Conservation (phyloP, 2,113 vertebrate species). For the Galeopterus variegatus region DNA sequence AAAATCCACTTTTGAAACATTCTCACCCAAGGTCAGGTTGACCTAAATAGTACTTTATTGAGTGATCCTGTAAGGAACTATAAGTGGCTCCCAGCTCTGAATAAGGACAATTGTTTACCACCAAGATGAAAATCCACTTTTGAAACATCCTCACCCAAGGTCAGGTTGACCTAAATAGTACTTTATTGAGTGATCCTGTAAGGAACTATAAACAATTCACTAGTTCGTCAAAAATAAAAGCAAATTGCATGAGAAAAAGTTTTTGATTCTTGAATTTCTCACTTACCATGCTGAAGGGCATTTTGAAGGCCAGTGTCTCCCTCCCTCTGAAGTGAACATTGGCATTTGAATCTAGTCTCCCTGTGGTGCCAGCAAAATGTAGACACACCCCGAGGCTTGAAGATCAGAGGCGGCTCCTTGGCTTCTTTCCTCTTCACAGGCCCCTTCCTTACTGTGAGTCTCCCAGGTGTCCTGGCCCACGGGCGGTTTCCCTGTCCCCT, state of each 20-base stretch:
- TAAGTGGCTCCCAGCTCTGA: neutral
- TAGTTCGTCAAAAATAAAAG: neutral
- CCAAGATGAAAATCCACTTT: neutral
- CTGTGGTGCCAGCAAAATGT: neutral
- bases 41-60: neutral
- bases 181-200: neutral
- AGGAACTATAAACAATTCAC: neutral
- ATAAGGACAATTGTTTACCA: neutral
- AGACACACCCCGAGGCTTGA: neutral
- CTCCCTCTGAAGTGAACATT: neutral
- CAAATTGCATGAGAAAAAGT: neutral
- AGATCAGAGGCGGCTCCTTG: neutral
- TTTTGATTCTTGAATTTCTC: slow-evolving; percentile 42
- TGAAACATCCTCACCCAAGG: neutral
- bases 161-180: neutral
- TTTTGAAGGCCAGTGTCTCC: neutral
- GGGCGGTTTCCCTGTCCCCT: neutral
- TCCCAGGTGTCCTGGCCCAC: too few species aligned
- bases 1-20: neutral
- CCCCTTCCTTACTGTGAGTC: neutral
- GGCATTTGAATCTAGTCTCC: neutral
- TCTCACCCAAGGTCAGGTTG: neutral
- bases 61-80: neutral
- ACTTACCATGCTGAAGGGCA: neutral
- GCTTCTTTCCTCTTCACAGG: neutral